Evolutionary conservation across 2,113 vertebrate species (phyloP), one percentile per base, ranked within the genome.

Genomic region (Stercorarius parasiticus): DNA sequence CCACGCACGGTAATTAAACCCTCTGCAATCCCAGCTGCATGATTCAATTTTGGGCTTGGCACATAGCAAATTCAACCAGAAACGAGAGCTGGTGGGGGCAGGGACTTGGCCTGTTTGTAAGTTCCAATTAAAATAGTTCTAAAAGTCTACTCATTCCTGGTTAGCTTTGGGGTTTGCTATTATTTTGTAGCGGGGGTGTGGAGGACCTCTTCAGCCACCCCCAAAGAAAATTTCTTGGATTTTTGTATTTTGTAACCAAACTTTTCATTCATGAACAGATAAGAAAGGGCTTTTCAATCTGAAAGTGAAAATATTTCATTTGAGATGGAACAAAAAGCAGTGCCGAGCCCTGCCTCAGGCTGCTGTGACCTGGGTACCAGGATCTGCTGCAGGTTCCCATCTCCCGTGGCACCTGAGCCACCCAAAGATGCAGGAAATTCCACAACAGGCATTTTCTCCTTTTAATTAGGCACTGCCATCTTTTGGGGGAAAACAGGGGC

Each of bases 151-250:
- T 79, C 18, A 0, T 69, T 81, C 40, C 40, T 19, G 13, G 20
- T 40, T n/a, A 27, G 58, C 29, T 76, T 11, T 19, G 19, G 42
- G 7, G 5, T 73, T 36, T 53, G 53, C 55, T 34, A 30, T 47
- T 36, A 4, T 65, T 58, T 6, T 26, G 62, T 10, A 32, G 43
- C 1, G 0, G 30, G 40, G 16, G 4, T 29, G 19, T 0, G 1
- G 23, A 71, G 13, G 14, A 45, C 5, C 10, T 40, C 49, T 65
- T 61, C 52, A 72, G 45, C 40, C n/a, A 17, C 16, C 18, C 13
- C 18, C 30, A 22, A 64, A 59, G 18, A 36, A 66, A 40, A 15
- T 10, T 17, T 7, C 16, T 12, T 23, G n/a, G n/a, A n/a, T 7
- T 17, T 40, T 80, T 59, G 40, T 42, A 15, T 55, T 55, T 49